Conservation (phyloP, 2,888 invertebrate genomes). For the Lathronympha strigana region DNA sequence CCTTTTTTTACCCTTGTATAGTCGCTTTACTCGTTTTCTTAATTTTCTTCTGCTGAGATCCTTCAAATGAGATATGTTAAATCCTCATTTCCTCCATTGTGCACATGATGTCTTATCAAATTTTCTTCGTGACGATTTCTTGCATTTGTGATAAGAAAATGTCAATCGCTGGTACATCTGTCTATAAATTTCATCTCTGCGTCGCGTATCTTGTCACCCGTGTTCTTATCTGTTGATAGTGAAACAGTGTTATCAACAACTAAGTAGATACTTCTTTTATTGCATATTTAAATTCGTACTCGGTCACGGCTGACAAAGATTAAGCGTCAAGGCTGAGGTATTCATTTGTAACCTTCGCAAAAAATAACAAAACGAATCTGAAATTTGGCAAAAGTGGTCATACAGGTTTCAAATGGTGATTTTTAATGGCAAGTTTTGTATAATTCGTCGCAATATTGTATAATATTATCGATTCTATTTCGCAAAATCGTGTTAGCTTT, state of each 20-base stretch:
- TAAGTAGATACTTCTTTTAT: neutral
- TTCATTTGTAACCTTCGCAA: conserved; percentile 3
- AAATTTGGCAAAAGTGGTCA: conserved; percentile 4
- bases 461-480: too few species aligned
- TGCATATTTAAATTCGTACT: neutral
- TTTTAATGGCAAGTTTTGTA: too few species aligned
- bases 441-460: too few species aligned
- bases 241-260: neutral
- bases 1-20: neutral
- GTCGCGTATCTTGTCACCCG: neutral
- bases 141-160: neutral
- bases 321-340: conserved; percentile 7
- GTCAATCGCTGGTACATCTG: too few species aligned
- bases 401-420: neutral
- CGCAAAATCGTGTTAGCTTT: too few species aligned
- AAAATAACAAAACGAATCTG: neutral
- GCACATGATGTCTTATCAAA: neutral
- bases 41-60: neutral
- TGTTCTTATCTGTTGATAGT: conserved; percentile 10
- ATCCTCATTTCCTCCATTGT: neutral
- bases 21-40: neutral
- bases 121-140: neutral
- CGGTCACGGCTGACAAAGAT: neutral
- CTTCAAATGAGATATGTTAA: neutral
- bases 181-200: neutral